These are phyloP conservation scores for mouse (Mus musculus) DNA, from an alignment of 2,113 vertebrate genomes.

Conservation along the genomic window GRCm39 chr9:48576501-48577000, in stretches of 20 bases:
- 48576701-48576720: fast-evolving
- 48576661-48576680: too few relatives aligned
- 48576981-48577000: not conserved
- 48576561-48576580: slow-evolving; percentile 96
- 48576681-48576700: not conserved
- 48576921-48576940: not conserved
- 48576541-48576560: slow-evolving; percentile 99
- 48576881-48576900: not conserved
- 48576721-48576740: fast-evolving
- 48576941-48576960: fast-evolving
- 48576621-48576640: slow-evolving; percentile 87
- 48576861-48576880: fast-evolving
- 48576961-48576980: fast-evolving
- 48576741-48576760: too few relatives aligned
- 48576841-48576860: fast-evolving
- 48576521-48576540: slow-evolving; percentile 98
- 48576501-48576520: slow-evolving; percentile 98
- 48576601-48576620: slow-evolving; percentile 99
- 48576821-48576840: fast-evolving
- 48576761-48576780: fast-evolving
- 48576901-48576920: too few relatives aligned
- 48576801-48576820: not conserved
- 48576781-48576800: not conserved
- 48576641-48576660: not conserved
- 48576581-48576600: slow-evolving; percentile 98